phyloP scores from a whole-genome alignment of 2,888 invertebrate genomes.

The Serripes groenlandicus region DNA sequence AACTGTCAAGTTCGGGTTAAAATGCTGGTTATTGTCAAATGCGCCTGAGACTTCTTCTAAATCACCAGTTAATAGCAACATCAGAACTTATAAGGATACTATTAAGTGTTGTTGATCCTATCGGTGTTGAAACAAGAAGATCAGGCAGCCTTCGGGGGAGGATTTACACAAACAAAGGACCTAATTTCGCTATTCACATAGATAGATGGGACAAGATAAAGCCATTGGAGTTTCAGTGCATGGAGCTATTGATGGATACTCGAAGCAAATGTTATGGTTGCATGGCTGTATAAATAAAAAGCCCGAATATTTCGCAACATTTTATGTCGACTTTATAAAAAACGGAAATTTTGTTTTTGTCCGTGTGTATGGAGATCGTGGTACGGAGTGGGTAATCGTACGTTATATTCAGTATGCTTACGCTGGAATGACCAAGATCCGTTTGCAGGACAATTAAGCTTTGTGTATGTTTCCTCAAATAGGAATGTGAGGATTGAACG shows the following conservation, averaged over 20 bases:
- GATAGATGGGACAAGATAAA: no score
- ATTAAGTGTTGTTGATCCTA: no score
- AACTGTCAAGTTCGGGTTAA: background rate
- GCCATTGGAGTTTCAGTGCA: no score
- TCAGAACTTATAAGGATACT: no score
- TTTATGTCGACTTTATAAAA: background rate
- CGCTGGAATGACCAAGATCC: conserved; percentile 3
- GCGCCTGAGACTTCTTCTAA: background rate
- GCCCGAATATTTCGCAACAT: background rate
- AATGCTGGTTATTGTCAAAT: conserved; percentile 2
- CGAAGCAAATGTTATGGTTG: background rate
- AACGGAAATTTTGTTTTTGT: background rate
- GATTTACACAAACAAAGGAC: no score
- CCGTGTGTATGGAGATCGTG: background rate
- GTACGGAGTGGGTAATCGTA: conserved; percentile 5
- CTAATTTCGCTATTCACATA: no score
- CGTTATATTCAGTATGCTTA: conserved; percentile 25
- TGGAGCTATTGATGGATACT: background rate
- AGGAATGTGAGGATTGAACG: conserved; percentile 14
- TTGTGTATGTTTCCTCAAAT: conserved; percentile 2
- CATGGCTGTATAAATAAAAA: background rate
- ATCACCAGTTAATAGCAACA: background rate
- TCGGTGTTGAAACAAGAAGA: no score
- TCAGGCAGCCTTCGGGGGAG: no score
- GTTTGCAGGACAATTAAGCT: background rate